A percentile compares a stretch with the other conserved stretches of the same genome.
Evolutionary conservation across 2,888 invertebrate species (phyloP).

Genomic region (Eurois occulta): DNA sequence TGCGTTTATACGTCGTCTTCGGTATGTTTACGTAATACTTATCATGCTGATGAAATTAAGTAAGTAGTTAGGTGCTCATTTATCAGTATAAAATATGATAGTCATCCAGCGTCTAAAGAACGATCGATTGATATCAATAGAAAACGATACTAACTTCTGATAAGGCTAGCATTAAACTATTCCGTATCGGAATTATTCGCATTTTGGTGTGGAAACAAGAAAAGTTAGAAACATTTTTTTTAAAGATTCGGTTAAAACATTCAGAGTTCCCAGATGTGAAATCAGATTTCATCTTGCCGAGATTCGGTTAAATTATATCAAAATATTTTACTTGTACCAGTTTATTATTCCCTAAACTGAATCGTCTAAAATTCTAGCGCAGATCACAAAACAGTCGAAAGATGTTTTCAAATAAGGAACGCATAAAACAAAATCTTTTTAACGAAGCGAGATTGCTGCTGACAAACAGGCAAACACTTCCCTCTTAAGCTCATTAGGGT

Average conservation of each 20-base stretch:
- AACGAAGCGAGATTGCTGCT: not conserved
- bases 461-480: not conserved
- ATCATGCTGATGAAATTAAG: slow-evolving; percentile 12
- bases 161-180: slow-evolving; percentile 1
- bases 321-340: not conserved
- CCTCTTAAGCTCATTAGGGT: not conserved
- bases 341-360: not conserved
- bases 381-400: not conserved
- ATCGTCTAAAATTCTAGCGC: not conserved
- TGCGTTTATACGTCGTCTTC: not conserved
- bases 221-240: not conserved
- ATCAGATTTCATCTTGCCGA: not conserved
- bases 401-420: not conserved
- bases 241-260: not conserved
- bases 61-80: slow-evolving; percentile 1
- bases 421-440: not conserved
- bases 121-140: slow-evolving; percentile 19
- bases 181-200: slow-evolving; percentile 14
- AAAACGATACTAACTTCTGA: slow-evolving; percentile 17
- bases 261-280: not conserved
- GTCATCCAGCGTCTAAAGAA: slow-evolving; percentile 26
- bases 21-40: not conserved
- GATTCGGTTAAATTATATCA: not conserved
- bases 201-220: not conserved
- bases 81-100: slow-evolving; percentile 19